Evolutionary conservation across 2,888 invertebrate genomes (phyloP).

Genomic region (Chrysolina haemoptera): DNA sequence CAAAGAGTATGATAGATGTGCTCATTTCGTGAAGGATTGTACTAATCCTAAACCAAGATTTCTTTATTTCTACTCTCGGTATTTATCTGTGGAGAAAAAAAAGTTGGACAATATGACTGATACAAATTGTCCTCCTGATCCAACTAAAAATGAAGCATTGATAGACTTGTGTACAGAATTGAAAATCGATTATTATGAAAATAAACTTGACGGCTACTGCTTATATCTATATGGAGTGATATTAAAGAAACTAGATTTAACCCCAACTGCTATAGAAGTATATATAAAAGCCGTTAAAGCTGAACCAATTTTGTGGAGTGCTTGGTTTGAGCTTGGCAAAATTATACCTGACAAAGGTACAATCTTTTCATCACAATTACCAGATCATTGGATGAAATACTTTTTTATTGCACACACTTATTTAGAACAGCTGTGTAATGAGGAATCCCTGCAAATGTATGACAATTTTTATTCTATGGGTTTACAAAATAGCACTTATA

Average conservation of each 20-base stretch:
- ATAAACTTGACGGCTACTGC: slow-evolving; percentile 88
- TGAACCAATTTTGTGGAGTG: slow-evolving; percentile 93
- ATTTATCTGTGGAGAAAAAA: slow-evolving; percentile 92
- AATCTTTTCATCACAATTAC: slow-evolving; percentile 77
- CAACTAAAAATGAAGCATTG: slow-evolving; percentile 72
- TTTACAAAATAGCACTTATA: slow-evolving; percentile 89
- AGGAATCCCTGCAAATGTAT: slow-evolving; percentile 90
- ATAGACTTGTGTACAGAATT: slow-evolving; percentile 74
- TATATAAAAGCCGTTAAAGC: slow-evolving; percentile 84
- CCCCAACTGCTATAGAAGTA: slow-evolving; percentile 83
- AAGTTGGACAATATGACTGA: slow-evolving; percentile 85
- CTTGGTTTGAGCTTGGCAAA: slow-evolving; percentile 93
- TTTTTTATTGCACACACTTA: slow-evolving; percentile 93
- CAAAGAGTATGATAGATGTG: slow-evolving; percentile 91
- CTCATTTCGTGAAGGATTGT: slow-evolving; percentile 83
- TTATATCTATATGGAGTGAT: slow-evolving; percentile 93
- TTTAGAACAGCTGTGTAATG: slow-evolving; percentile 90
- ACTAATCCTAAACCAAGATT: slow-evolving; percentile 83
- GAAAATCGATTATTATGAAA: slow-evolving; percentile 73
- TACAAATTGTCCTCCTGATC: slow-evolving; percentile 74
- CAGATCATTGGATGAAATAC: slow-evolving; percentile 95
- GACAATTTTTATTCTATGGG: slow-evolving; percentile 83
- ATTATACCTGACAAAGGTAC: slow-evolving; percentile 83
- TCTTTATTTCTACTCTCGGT: slow-evolving; percentile 88
- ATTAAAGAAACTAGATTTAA: slow-evolving; percentile 87